Base-by-base conservation (phyloP, 2,888 invertebrate species). In the Keiferia lycopersicella region DNA sequence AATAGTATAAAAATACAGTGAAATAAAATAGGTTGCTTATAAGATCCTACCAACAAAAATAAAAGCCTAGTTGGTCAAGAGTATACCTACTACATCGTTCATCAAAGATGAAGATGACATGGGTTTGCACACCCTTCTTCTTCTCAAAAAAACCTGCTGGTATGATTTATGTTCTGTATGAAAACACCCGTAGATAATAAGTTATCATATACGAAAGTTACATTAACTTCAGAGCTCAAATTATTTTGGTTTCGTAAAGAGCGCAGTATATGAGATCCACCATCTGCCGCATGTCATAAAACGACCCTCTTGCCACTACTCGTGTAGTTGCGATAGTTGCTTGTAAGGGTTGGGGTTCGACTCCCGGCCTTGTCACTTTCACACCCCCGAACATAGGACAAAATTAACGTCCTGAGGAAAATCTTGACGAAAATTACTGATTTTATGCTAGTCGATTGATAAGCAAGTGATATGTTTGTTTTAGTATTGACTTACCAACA, bases 261-360 rank as follows among this genome's bases (percentile, higher is more conserved):
- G 81, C 86, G 84, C 85, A 86, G 78, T 82, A 84, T 87, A 88
- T 89, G 91, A 88, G 89, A 86, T 77, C 80, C 86, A 84, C 80
- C 91, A 91, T 89, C 88, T 91, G 91, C 81, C 76, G 82, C 71
- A 75, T 74, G 85, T 86, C 82, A 90, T 90, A 91, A 91, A 88
- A 83, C 83, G 74, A 85, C 88, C 89, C 89, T 84, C 85, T 81
- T 80, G 77, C 78, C 80, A 82, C 79, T 83, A 84, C 75, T 83
- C 76, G 77, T 86, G 86, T 79, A 77, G 73, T 77, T 78, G 81
- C 78, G 84, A 84, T 86, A 87, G 85, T 87, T 87, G 84, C 88
- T 84, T 88, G 87, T 86, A 83, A 85, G 84, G 83, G 86, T 71
- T 66, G 70, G 68, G 62, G 62, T 50, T 63, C 63, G 16, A 62